Percentiles rank a stretch among this genome's conserved stretches.
Evolutionary conservation across 1,140 invertebrate genomes (phyloP).

Genomic region (Ptiloglossa arizonensis): DNA sequence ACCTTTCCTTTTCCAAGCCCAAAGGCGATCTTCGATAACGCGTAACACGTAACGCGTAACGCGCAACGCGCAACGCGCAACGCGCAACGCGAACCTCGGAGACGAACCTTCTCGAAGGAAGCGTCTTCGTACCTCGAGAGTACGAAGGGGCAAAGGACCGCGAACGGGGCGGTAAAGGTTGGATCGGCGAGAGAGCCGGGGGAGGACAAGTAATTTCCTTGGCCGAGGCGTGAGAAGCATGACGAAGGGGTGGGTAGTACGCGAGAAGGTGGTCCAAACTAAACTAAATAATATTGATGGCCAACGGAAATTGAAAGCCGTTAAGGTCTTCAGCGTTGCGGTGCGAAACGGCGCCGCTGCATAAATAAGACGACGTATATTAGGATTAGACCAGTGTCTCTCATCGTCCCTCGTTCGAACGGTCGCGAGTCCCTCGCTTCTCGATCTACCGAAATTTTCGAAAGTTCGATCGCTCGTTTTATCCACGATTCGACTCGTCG

Average conservation of each 20-base stretch:
- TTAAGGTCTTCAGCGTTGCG: constrained; percentile 78
- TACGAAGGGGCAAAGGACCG: neutral
- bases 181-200: constrained; percentile 51
- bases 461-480: too few species aligned
- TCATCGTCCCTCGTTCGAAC: constrained; percentile 37
- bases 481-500: too few species aligned
- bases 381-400: constrained; percentile 75
- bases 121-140: constrained; percentile 34
- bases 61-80: neutral
- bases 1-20: too few species aligned
- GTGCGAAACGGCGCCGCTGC: constrained; percentile 74
- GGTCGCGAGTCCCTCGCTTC: neutral
- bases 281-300: constrained; percentile 83
- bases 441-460: neutral
- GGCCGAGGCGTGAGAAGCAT: constrained; percentile 78
- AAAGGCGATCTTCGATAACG: constrained; percentile 8
- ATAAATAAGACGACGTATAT: constrained; percentile 79
- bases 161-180: constrained; percentile 13
- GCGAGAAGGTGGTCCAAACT: constrained; percentile 76
- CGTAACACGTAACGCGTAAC: neutral
- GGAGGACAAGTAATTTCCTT: constrained; percentile 82
- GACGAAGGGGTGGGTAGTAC: constrained; percentile 57
- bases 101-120: constrained; percentile 53
- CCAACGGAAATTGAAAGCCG: constrained; percentile 82
- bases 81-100: constrained; percentile 42